Conservation (phyloP, 2,113 vertebrate species). For the Brevimyrus niger region DNA sequence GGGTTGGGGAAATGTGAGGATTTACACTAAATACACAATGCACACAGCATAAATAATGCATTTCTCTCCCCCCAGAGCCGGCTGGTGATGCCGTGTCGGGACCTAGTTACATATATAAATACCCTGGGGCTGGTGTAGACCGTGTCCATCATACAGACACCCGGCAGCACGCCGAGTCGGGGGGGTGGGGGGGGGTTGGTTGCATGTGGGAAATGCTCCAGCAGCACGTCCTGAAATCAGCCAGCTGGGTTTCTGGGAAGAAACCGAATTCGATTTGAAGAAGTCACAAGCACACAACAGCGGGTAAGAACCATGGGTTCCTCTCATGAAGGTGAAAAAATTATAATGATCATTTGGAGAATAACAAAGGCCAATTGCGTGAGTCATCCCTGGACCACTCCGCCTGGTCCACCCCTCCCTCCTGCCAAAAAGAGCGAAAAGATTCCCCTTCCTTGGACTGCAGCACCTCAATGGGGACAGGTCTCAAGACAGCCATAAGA, state of each 20-base stretch:
- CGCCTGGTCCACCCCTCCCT: not conserved
- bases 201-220: not conserved
- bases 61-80: slow-evolving; percentile 3
- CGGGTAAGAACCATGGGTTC: not conserved
- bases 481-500: not conserved
- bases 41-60: slow-evolving; percentile 26
- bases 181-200: not conserved
- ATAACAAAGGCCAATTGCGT: not conserved
- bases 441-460: not conserved
- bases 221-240: not conserved
- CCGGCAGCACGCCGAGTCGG: not conserved
- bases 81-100: slow-evolving; percentile 22
- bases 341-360: not conserved
- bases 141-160: slow-evolving; percentile 19
- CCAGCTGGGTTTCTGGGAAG: slow-evolving; percentile 3
- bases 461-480: not conserved
- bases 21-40: slow-evolving; percentile 22
- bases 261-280: not conserved
- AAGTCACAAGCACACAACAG: not conserved
- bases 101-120: slow-evolving; percentile 27
- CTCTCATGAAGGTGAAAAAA: not conserved
- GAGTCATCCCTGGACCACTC: not conserved
- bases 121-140: slow-evolving; percentile 14
- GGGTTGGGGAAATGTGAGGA: slow-evolving; percentile 11
- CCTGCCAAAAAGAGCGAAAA: not conserved